These are phyloP conservation scores for Caenorhabditis afra DNA, from an alignment of 2,888 invertebrate genomes.

Conservation along the genomic window DNA sequence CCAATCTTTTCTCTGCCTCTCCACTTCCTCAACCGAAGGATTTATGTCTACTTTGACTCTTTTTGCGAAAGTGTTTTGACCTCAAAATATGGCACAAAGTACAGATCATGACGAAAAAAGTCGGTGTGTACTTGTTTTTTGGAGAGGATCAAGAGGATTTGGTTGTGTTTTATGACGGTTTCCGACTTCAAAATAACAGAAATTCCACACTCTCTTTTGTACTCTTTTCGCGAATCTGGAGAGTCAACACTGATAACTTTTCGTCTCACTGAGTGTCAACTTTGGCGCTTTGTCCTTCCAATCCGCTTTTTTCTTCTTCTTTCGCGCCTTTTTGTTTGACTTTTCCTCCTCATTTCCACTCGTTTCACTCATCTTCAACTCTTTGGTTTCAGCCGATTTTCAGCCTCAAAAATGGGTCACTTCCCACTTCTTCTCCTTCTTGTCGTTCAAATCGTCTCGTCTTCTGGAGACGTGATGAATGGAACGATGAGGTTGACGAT, in stretches of 20 bases:
- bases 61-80: no score
- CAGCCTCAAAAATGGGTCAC: slow-evolving; percentile 20
- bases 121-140: no score
- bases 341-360: slow-evolving; percentile 7
- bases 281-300: slow-evolving; percentile 44
- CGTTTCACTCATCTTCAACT: slow-evolving; percentile 4
- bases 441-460: background rate
- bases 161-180: no score
- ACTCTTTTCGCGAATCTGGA: slow-evolving; percentile 13
- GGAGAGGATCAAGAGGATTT: no score
- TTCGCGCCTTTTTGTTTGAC: slow-evolving; percentile 39
- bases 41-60: slow-evolving; percentile 57
- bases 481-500: slow-evolving; percentile 52
- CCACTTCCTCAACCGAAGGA: slow-evolving; percentile 32
- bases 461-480: slow-evolving; percentile 33
- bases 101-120: no score
- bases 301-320: slow-evolving; percentile 62
- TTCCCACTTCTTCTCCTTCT: slow-evolving; percentile 11
- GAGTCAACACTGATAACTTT: slow-evolving; percentile 41
- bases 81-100: no score
- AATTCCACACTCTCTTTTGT: no score
- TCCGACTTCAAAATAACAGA: no score
- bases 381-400: no score
- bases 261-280: slow-evolving; percentile 31
- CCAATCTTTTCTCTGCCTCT: slow-evolving; percentile 6